Evolutionary conservation across 2,113 vertebrate genomes (phyloP), one percentile per base, ranked within the genome.

Genomic region (Zosterops pallidus): DNA sequence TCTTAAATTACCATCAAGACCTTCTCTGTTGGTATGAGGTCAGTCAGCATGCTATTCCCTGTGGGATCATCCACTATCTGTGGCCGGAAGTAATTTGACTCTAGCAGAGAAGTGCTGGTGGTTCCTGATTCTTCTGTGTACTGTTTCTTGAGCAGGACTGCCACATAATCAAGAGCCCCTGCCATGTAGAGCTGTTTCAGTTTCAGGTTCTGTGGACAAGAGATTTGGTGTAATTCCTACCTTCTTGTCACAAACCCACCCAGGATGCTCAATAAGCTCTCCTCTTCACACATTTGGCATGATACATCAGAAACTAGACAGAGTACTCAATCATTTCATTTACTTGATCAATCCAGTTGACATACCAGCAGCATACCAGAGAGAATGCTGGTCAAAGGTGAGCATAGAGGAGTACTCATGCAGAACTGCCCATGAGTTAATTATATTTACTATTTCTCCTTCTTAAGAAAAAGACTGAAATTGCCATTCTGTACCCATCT

Each of bases 21-120:
- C 15, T 67, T 39, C 26, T 33, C 15, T 50, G 9, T 64, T 47
- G 14, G 11, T 35, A 35, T 20, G 28, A 52, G 39, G 16, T 68
- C 17, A 5, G 19, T 39, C 29, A 68, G 14, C 13, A n/a, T 4
- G 4, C 5, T 20, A 46, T 53, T 68, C 21, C 24, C n/a, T 14
- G 14, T 53, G 46, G 20, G 11, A 46, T 41, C 29, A n/a, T 25
- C 39, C n/a, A 41, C 20, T 53, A 6, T 11, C 5, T n/a, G 23
- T 16, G 9, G 11, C 24, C 39, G 19, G 11, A 68, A 41, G 33
- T 25, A 53, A 4, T 46, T 47, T 60, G 24, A 82, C 17, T 62
- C 12, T 2, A 57, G 33, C 0, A 4, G 28, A 79, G 39, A 85
- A 55, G 18, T 46, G 24, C 12, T 4, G 0, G 4, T 31, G 6